Percentiles rank a stretch among this genome's conserved stretches.
Evolutionary conservation across 1,140 invertebrate species (phyloP).

Genomic region (Ericerus pela): DNA sequence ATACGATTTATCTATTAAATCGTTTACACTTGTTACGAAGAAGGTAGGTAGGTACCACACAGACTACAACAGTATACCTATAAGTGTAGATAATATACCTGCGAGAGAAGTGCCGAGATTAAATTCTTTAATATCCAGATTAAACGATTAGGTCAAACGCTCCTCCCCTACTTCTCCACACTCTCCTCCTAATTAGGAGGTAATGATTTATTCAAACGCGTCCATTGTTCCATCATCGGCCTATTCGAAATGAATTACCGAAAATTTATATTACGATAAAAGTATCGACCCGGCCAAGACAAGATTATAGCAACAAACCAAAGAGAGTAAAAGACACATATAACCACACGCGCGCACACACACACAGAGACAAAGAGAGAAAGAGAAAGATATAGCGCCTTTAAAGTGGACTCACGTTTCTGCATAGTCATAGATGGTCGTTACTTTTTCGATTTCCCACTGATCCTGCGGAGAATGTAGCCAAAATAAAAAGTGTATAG

Average conservation of each 20-base stretch:
- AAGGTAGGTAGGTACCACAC: too few relatives aligned
- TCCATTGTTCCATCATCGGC: not conserved
- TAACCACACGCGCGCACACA: too few relatives aligned
- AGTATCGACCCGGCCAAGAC: not conserved
- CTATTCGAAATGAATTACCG: not conserved
- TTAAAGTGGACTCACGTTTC: too few relatives aligned
- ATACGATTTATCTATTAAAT: too few relatives aligned
- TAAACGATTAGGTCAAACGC: not conserved
- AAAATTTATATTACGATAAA: not conserved
- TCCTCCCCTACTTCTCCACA: not conserved
- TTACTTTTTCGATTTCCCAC: not conserved
- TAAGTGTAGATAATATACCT: not conserved
- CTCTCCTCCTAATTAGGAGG: not conserved
- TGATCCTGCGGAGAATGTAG: conserved; percentile 1
- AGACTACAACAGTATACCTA: too few relatives aligned
- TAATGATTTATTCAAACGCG: not conserved
- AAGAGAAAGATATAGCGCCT: too few relatives aligned
- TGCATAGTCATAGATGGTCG: conserved; percentile 7
- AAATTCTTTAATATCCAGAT: too few relatives aligned
- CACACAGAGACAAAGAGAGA: too few relatives aligned
- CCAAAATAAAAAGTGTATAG: too few relatives aligned
- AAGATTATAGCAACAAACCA: not conserved
- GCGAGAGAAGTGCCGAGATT: too few relatives aligned
- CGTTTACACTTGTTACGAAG: too few relatives aligned
- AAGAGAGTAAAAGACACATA: too few relatives aligned